These are phyloP conservation scores for Trachythela sp. DNA, from an alignment of 64 coral and sea anemone genomes.

Conservation along the genomic window DNA sequence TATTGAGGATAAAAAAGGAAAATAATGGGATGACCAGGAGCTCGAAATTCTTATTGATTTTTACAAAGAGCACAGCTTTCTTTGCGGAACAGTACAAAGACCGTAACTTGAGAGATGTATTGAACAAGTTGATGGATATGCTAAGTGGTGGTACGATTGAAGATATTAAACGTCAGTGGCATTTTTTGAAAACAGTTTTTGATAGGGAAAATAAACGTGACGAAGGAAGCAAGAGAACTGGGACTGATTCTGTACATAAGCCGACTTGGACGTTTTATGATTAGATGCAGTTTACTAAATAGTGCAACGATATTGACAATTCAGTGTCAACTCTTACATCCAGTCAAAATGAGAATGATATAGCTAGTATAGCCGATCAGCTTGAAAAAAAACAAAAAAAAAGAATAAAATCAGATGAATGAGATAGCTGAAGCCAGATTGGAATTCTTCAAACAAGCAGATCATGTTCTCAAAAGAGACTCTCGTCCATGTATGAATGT, in stretches of 20 bases:
- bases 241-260: neutral
- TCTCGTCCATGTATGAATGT: neutral
- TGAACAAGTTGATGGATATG: too few species aligned
- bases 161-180: slow-evolving; percentile 26
- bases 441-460: neutral
- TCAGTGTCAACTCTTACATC: neutral
- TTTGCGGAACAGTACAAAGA: too few species aligned
- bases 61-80: too few species aligned
- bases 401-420: too few species aligned
- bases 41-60: too few species aligned
- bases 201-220: too few species aligned
- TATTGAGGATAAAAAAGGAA: too few species aligned
- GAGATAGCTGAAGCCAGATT: neutral
- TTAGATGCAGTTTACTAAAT: neutral
- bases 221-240: neutral
- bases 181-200: too few species aligned
- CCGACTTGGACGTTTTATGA: neutral
- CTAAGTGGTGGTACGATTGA: neutral
- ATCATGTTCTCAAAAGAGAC: neutral
- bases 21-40: too few species aligned
- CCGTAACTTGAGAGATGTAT: too few species aligned
- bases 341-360: neutral
- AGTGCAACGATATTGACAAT: neutral
- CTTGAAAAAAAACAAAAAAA: too few species aligned
- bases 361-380: neutral